Evolutionary conservation across 2,888 invertebrate genomes (phyloP), one percentile per base, ranked within the genome.

Genomic region (Malthinus flaveolus): DNA sequence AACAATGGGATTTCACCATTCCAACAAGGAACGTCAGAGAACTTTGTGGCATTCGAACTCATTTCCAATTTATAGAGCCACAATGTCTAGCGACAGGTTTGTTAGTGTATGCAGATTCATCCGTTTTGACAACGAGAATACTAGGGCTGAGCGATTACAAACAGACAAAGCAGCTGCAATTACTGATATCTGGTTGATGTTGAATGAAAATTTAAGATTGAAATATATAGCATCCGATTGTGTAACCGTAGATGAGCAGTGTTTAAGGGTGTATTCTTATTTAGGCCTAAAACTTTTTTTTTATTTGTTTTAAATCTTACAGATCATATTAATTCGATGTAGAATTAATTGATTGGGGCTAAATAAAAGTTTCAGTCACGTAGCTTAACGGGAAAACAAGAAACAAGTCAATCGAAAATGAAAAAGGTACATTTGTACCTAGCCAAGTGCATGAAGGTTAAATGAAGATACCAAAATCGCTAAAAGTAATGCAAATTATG

Each of bases 211-310:
- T 67, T 62, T 72, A 37, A 31, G 49, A 15, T 62, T 66, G 55
- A 31, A 57, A 23, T 74, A 72, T 60, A 63, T 64, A 37, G 68
- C 71, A 54, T 63, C 62, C 33, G 70, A 62, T 50, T 55, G 64
- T 56, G 37, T 72, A 32, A 73, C 71, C 34, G 62, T 72, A 23
- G 71, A 73, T 48, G 71, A 71, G 49, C 69, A 72, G n/a, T n/a
- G n/a, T n/a, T n/a, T n/a, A n/a, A n/a, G n/a, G n/a, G n/a, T n/a
- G n/a, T n/a, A n/a, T n/a, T n/a, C n/a, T n/a, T n/a, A n/a, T n/a
- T n/a, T n/a, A n/a, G n/a, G n/a, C n/a, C n/a, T n/a, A n/a, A n/a
- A n/a, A n/a, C n/a, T n/a, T n/a, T n/a, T n/a, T n/a, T n/a, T n/a
- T n/a, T n/a, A n/a, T n/a, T n/a, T n/a, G n/a, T n/a, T n/a, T n/a